Conservation (phyloP, 2,888 invertebrate species). For the Apotomis turbidana region DNA sequence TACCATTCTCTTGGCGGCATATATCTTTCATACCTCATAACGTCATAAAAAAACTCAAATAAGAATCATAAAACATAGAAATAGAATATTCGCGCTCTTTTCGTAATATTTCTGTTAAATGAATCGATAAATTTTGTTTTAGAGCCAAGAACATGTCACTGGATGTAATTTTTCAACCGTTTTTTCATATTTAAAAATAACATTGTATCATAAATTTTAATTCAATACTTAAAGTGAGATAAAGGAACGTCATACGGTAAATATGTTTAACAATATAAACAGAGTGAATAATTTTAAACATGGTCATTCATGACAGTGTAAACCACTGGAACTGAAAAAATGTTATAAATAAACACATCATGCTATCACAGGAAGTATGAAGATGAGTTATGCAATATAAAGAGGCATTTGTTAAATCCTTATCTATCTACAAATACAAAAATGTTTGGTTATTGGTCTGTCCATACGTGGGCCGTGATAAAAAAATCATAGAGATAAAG, state of each 20-base stretch:
- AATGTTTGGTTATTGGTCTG: too few relatives aligned
- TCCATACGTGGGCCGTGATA: too few relatives aligned
- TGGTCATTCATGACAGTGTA: slow-evolving; percentile 21
- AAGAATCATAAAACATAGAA: slow-evolving; percentile 29
- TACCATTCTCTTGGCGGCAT: slow-evolving; percentile 24
- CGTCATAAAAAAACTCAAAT: slow-evolving; percentile 26
- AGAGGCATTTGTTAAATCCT: too few relatives aligned
- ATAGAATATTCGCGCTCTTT: slow-evolving; percentile 34
- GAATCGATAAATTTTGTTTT: slow-evolving; percentile 53
- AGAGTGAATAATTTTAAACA: slow-evolving; percentile 28
- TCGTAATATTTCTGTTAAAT: slow-evolving; percentile 15
- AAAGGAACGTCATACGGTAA: slow-evolving; percentile 7
- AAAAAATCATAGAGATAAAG: too few relatives aligned
- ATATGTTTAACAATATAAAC: slow-evolving; percentile 33
- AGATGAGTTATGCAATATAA: too few relatives aligned
- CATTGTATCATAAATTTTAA: slow-evolving; percentile 21
- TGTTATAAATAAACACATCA: slow-evolving; percentile 25
- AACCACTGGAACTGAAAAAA: slow-evolving; percentile 21
- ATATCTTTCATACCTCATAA: slow-evolving; percentile 25
- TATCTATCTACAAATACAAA: too few relatives aligned
- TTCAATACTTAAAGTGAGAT: slow-evolving; percentile 19
- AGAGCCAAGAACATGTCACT: slow-evolving; percentile 56
- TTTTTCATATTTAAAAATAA: slow-evolving; percentile 48
- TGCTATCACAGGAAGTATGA: slow-evolving; percentile 15
- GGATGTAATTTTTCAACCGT: slow-evolving; percentile 41